Evolutionary conservation across 2,113 vertebrate species (phyloP).

Genomic region (Stictonetta naevosa): DNA sequence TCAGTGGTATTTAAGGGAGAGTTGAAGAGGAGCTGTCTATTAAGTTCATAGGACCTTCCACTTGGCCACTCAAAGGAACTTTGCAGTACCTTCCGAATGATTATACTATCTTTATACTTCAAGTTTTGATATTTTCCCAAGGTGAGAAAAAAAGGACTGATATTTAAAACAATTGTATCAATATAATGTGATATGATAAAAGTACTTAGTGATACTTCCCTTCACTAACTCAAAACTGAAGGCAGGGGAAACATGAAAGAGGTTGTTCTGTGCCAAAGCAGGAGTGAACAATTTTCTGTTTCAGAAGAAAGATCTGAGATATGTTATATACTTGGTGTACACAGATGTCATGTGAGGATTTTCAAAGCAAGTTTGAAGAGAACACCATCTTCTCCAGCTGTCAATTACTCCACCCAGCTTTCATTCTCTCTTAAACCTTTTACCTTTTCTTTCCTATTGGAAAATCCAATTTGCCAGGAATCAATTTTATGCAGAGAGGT

Average conservation of each 20-base stretch:
- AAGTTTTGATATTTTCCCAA: not conserved
- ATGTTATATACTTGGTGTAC: not conserved
- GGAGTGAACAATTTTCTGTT: not conserved
- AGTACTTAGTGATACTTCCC: not conserved
- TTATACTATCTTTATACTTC: not conserved
- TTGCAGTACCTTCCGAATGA: not conserved
- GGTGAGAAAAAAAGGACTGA: not conserved
- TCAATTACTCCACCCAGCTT: not conserved
- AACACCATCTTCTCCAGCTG: not conserved
- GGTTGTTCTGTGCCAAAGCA: not conserved
- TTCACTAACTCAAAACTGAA: not conserved
- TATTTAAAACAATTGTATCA: not conserved
- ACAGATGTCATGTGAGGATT: not conserved
- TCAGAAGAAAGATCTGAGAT: not conserved
- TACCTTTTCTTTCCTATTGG: not conserved
- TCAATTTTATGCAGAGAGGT: not conserved
- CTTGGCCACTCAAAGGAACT: not conserved
- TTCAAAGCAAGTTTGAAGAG: not conserved
- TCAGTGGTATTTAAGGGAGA: not conserved
- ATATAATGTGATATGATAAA: not conserved
- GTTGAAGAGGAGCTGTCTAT: not conserved
- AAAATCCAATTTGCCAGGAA: not conserved
- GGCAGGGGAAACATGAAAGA: not conserved
- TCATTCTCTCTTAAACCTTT: not conserved
- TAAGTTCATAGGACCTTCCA: not conserved